Evolutionary conservation across 1,140 invertebrate species (phyloP), one percentile per base, ranked within the genome.

Genomic region (Manduca sexta): DNA sequence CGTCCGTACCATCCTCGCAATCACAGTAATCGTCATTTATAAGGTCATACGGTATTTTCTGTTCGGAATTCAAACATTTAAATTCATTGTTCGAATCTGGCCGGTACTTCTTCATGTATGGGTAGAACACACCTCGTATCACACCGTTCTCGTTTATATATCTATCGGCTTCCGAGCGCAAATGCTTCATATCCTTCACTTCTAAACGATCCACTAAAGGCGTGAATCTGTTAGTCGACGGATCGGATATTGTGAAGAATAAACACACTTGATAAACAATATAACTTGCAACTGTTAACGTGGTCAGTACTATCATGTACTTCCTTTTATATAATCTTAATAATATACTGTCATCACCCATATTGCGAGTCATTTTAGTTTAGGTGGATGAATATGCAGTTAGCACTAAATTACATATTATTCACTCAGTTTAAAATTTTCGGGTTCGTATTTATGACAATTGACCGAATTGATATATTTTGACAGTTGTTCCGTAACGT

Each of bases 21-120:
- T 98, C 97, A 87, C 97, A 98, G 71, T 95, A 98, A 80, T 98
- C 92, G 86, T 98, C 97, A 74, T 98, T 98, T 3, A 98, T 87
- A 74, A 90, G 90, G 6, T 90, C 79, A 85, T 66, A 83, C 2
- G 76, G 66, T 43, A 85, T 74, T 10, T 41, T 52, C 45, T 76
- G 64, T 14, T 74, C 59, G 1, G 69, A 65, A 31, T 58, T 74
- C 39, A 64, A 61, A 60, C 81, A 84, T 49, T 68, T 73, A 49
- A 84, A 84, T 47, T 75, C 60, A 34, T 72, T 71, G 0, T 73
- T 71, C 4, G 45, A 33, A 58, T 74, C 60, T 6, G 79, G 75
- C 37, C 72, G 60, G 48, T 86, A 87, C 17, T 63, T 53, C 26
- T 50, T 56, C 43, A 85, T 53, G 15, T 76, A 49, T 16, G 47